phyloP scores from a whole-genome alignment of 2,113 vertebrate species.

The Corydoras sp. region DNA sequence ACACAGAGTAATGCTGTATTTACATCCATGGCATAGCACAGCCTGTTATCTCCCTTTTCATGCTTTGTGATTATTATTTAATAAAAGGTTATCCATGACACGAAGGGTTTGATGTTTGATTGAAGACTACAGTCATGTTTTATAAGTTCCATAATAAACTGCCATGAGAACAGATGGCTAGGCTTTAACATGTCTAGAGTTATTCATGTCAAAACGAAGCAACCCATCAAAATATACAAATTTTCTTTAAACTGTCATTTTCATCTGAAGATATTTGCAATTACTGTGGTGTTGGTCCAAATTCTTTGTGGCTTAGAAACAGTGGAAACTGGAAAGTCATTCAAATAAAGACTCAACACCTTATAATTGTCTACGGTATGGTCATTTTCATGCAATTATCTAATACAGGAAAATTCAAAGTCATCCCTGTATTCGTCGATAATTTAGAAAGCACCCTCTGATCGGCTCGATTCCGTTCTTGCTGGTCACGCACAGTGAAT shows the following conservation, averaged over 20 bases:
- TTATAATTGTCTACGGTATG: no score
- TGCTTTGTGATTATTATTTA: not conserved
- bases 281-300: not conserved
- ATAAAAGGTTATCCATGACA: not conserved
- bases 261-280: not conserved
- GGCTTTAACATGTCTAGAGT: not conserved
- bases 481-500: no score
- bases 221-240: slow-evolving; percentile 2
- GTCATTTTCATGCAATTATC: no score
- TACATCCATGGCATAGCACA: not conserved
- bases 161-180: slow-evolving; percentile 1
- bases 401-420: no score
- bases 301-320: not conserved
- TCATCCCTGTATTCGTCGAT: no score
- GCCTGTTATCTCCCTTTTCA: not conserved
- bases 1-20: slow-evolving; percentile 5
- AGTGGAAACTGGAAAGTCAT: slow-evolving; percentile 9
- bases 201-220: not conserved
- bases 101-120: not conserved
- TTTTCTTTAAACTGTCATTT: not conserved
- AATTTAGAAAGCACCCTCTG: not conserved
- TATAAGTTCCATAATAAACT: not conserved
- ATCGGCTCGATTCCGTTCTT: slow-evolving; percentile 4
- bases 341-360: slow-evolving; percentile 37
- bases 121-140: not conserved